A percentile compares a stretch with the other conserved stretches of the same genome.
Evolutionary conservation across 2,113 vertebrate genomes (phyloP).

Genomic region (Lasiurus cinereus): DNA sequence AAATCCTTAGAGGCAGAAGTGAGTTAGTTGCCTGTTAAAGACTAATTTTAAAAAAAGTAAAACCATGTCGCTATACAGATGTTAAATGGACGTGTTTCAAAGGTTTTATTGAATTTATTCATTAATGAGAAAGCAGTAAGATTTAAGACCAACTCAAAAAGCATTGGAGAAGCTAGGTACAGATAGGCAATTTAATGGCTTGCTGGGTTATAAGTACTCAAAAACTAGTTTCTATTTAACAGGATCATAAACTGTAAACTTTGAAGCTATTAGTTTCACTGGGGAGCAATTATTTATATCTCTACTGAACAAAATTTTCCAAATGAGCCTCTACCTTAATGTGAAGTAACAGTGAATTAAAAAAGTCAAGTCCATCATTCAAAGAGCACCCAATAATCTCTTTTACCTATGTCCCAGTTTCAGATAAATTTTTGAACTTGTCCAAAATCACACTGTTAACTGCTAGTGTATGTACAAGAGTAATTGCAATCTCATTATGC

Average conservation of each 20-base stretch:
- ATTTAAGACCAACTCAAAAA: conserved; percentile 17
- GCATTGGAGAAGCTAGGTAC: background rate
- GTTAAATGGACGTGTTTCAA: background rate
- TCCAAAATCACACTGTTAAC: background rate
- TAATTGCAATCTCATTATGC: background rate
- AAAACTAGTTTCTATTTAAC: conserved; percentile 45
- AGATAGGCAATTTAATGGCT: conserved; percentile 21
- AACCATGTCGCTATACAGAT: background rate
- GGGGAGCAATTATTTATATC: conserved; percentile 37
- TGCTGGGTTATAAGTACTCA: background rate
- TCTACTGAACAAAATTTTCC: conserved; percentile 1
- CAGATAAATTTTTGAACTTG: background rate
- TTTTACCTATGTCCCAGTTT: conserved; percentile 3
- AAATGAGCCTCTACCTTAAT: conserved; percentile 31
- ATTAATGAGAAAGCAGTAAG: conserved; percentile 40
- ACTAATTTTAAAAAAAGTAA: conserved; percentile 48
- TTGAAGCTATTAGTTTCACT: background rate
- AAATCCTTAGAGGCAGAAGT: background rate
- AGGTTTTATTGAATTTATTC: conserved; percentile 40
- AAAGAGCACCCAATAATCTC: background rate
- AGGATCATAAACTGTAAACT: conserved; percentile 37
- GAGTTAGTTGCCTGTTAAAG: background rate
- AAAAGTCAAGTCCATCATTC: background rate
- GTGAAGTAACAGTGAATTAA: background rate
- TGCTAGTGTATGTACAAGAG: background rate